Evolutionary conservation across 1,140 invertebrate genomes (phyloP).

Genomic region (Temnothorax longispinosus): DNA sequence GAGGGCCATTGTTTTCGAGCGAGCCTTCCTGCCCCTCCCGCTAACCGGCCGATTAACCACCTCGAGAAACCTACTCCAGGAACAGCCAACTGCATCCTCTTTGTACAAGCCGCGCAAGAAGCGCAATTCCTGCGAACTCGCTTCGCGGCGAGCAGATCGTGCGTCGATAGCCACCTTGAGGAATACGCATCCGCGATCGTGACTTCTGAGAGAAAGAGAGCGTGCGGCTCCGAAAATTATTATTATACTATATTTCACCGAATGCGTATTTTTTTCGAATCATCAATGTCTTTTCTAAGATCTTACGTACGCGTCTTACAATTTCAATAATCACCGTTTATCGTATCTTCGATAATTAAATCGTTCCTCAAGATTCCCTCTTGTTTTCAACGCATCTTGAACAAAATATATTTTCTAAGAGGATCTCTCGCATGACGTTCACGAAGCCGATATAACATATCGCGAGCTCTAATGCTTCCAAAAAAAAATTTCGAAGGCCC

Average conservation of each 20-base stretch:
- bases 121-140: slow-evolving; percentile 49
- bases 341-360: background rate
- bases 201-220: background rate
- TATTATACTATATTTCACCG: background rate
- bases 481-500: background rate
- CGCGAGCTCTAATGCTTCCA: background rate
- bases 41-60: slow-evolving; percentile 58
- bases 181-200: background rate
- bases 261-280: background rate
- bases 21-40: background rate
- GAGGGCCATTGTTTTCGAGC: slow-evolving; percentile 67
- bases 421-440: background rate
- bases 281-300: background rate
- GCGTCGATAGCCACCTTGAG: slow-evolving; percentile 28
- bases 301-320: background rate
- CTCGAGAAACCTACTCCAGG: slow-evolving; percentile 41
- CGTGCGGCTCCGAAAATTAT: background rate
- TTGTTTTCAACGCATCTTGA: background rate
- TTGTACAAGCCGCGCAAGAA: slow-evolving; percentile 49
- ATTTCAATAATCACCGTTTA: background rate
- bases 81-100: slow-evolving; percentile 62
- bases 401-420: background rate
- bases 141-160: background rate
- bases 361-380: background rate
- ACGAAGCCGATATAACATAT: background rate